Evolutionary conservation across 2,113 vertebrate genomes (phyloP), one percentile per base, ranked within the genome.

Genomic region (Spizaetus ornatus): DNA sequence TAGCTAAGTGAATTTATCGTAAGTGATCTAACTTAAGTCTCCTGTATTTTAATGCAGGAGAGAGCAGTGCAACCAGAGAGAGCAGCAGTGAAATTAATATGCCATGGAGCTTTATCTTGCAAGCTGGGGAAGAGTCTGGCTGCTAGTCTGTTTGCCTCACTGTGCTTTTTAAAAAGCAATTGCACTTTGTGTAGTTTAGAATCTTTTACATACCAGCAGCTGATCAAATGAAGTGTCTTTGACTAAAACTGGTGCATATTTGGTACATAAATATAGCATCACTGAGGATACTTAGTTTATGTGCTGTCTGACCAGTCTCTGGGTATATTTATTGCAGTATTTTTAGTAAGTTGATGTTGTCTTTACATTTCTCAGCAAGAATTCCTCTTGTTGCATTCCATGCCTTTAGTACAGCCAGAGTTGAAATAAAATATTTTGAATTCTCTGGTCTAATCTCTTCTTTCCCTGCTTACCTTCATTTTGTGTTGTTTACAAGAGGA

Each of bases 361-460:
- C 92, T 70, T 82, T 53, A 40, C 10, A 25, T 85, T 88, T 80
- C 70, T 79, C 67, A 77, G 82, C 73, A 55, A 42, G 58, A 89
- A 79, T 95, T 95, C 52, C 43, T 94, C 67, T 76, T 82, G 55
- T 74, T 80, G 47, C 78, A 27, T 95, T 91, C 73, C 40, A 94
- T 91, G 29, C 70, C 59, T 91, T 80, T 87, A 82, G 31, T 66
- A 58, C 48, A 88, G 43, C n/a, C 45, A 42, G 70, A 90, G 59
- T 23, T 58, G 62, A 90, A 96, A 76, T 91, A 82, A 91, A 96
- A 90, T 97, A 77, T 93, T 97, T 96, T 91, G 61, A 90, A 91
- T 97, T 96, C 92, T 94, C 71, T 86, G 11, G 29, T 94, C 58
- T 88, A 77, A 94, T 94, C 31, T 85, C 25, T 53, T 88, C 40